Evolutionary conservation across 2,797 vertebrate genomes (phyloP).

Genomic region (Kryptolebias ocellatus): DNA sequence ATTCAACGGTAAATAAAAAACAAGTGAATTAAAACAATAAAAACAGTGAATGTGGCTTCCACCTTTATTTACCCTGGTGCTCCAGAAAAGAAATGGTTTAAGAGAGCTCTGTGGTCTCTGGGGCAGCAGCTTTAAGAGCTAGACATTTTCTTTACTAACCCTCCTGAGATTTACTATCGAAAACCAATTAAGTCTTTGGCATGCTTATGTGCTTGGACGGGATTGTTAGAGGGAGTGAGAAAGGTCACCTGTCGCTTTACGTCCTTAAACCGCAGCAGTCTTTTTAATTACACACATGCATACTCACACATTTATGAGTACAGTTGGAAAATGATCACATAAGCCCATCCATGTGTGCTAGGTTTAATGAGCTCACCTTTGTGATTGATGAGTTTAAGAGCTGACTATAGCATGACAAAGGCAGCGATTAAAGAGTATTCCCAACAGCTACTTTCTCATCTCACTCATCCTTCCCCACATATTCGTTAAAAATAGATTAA

Average conservation of each 20-base stretch:
- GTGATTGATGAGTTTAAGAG: constrained; percentile 49
- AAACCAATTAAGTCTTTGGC: constrained; percentile 73
- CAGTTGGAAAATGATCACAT: constrained; percentile 8
- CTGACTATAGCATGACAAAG: constrained; percentile 38
- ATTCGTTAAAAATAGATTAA: constrained; percentile 30
- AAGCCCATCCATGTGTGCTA: constrained; percentile 4
- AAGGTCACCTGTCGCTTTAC: constrained; percentile 70
- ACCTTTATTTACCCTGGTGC: constrained; percentile 22
- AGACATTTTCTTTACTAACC: constrained; percentile 52
- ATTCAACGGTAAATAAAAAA: constrained; percentile 26
- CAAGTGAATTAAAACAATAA: not conserved
- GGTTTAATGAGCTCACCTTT: constrained; percentile 32
- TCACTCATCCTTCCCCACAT: constrained; percentile 10
- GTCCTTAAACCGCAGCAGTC: constrained; percentile 2
- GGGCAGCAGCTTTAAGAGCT: constrained; percentile 53
- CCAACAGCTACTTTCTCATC: constrained; percentile 22
- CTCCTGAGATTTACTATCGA: constrained; percentile 73
- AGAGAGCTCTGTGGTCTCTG: constrained; percentile 48
- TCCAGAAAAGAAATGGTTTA: constrained; percentile 54
- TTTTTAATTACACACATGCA: constrained; percentile 30
- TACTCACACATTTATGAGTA: constrained; percentile 11
- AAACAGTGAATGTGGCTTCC: constrained; percentile 4
- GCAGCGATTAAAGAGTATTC: constrained; percentile 47
- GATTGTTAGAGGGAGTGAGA: constrained; percentile 49
- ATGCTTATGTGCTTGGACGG: constrained; percentile 38